A percentile compares a stretch with the other conserved stretches of the same genome.
These are phyloP conservation scores for Oscheius sp. DNA, from an alignment of 2,888 invertebrate genomes.

Conservation along the genomic window DNA sequence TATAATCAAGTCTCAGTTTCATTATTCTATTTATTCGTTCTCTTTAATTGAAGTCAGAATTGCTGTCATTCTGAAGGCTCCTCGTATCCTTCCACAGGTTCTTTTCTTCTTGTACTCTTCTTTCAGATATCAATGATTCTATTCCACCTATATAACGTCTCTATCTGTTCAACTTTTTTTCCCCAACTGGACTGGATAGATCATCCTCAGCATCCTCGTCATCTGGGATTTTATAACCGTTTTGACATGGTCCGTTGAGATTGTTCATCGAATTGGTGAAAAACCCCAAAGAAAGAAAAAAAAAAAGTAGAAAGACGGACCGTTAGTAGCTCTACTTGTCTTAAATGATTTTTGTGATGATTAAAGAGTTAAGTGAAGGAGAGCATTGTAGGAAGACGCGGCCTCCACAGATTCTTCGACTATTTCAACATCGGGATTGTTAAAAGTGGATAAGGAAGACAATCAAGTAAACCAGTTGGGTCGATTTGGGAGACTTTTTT, in stretches of 20 bases:
- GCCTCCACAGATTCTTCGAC: too few relatives aligned
- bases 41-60: too few relatives aligned
- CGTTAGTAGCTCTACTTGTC: too few relatives aligned
- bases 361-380: too few relatives aligned
- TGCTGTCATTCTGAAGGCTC: slow-evolving; percentile 11
- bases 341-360: too few relatives aligned
- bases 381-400: too few relatives aligned
- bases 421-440: too few relatives aligned
- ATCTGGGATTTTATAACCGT: slow-evolving; percentile 22
- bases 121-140: slow-evolving; percentile 11
- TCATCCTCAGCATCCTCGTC: slow-evolving; percentile 8
- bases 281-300: slow-evolving; percentile 10
- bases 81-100: neutral
- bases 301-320: too few relatives aligned
- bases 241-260: slow-evolving; percentile 17
- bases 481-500: too few relatives aligned
- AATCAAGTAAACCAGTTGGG: too few relatives aligned
- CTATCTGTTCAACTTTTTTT: neutral
- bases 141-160: neutral
- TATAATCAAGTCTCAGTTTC: too few relatives aligned
- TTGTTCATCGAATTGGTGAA: slow-evolving; percentile 6
- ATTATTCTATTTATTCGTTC: too few relatives aligned
- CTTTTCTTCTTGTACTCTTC: neutral
- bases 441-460: neutral
- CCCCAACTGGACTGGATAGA: slow-evolving; percentile 13